A percentile compares a stretch with the other conserved stretches of the same genome.
Conservation (phyloP, 2,113 vertebrate genomes). For the Myotis yumanensis region DNA sequence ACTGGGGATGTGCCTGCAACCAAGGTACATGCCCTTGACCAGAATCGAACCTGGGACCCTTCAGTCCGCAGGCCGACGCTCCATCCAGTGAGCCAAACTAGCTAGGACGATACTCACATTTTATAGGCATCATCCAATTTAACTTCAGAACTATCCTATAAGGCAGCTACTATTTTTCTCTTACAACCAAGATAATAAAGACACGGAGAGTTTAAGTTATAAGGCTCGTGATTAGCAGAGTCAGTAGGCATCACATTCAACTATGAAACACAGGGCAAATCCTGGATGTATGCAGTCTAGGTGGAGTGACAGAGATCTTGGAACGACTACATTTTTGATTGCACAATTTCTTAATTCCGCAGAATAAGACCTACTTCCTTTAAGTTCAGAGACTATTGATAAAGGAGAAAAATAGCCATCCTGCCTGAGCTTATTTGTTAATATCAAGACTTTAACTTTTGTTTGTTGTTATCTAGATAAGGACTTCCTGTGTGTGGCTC, state of each 20-base stretch:
- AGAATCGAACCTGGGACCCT: no score
- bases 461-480: neutral
- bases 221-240: neutral
- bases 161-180: neutral
- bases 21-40: no score
- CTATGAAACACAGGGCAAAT: neutral
- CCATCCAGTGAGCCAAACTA: no score
- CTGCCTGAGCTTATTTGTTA: neutral
- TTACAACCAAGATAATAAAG: neutral
- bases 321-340: neutral
- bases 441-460: neutral
- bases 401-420: neutral
- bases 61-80: no score
- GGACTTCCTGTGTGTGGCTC: neutral
- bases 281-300: neutral
- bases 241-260: neutral
- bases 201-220: neutral
- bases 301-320: neutral
- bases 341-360: neutral
- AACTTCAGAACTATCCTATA: neutral
- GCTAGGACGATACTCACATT: neutral
- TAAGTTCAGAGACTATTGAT: neutral
- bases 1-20: no score
- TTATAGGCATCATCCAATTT: neutral
- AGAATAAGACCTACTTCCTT: neutral